A percentile compares a stretch with the other conserved stretches of the same genome.
Evolutionary conservation across 2,113 vertebrate species (phyloP).

Genomic region (Engraulis encrasicolus): DNA sequence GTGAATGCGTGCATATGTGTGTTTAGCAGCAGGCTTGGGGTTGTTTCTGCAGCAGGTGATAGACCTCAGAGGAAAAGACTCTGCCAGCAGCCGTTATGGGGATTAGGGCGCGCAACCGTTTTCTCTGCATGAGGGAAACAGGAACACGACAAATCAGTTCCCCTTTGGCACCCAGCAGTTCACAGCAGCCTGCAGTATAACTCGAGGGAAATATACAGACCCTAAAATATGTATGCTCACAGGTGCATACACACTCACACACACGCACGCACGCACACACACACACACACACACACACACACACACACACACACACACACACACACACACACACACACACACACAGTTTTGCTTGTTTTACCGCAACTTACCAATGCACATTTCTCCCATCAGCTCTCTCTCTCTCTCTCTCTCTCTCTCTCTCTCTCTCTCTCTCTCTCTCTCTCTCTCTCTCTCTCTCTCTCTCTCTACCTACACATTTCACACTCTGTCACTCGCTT

Average conservation of each 20-base stretch:
- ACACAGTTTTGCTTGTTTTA: no score
- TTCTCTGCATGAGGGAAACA: background rate
- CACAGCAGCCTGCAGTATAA: background rate
- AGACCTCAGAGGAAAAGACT: background rate
- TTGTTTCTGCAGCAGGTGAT: background rate
- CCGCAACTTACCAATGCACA: no score
- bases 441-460: background rate
- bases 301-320: background rate
- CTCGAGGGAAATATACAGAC: background rate
- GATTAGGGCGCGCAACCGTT: background rate
- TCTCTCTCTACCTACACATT: no score
- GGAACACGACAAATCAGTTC: background rate
- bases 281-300: no score
- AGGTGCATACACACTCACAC: no score
- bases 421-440: background rate
- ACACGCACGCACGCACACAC: no score
- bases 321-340: conserved; percentile 1
- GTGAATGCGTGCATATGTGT: no score
- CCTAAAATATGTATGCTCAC: background rate
- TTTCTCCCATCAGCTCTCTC: no score
- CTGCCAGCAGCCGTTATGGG: background rate
- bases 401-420: background rate
- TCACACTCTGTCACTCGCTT: no score
- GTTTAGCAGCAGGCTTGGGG: background rate
- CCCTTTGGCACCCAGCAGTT: background rate